These are phyloP conservation scores for Nanger granti DNA, from an alignment of 2,113 vertebrate species.

Conservation along the genomic window DNA sequence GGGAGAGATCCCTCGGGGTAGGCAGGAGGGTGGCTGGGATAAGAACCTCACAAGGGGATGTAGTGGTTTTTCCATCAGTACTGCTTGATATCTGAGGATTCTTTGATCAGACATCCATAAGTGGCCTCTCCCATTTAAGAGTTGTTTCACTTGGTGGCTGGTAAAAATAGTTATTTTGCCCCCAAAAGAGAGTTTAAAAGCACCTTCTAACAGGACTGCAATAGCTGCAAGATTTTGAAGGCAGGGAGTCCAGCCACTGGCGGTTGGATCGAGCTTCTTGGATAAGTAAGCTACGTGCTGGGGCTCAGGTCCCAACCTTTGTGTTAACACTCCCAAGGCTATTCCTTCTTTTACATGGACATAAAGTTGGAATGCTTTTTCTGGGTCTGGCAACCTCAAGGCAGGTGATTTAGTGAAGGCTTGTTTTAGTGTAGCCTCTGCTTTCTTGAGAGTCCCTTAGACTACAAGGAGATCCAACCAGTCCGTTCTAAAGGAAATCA, in stretches of 20 bases:
- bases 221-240: neutral
- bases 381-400: neutral
- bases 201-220: neutral
- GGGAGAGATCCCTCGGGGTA: neutral
- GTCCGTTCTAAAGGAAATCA: no score
- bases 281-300: neutral
- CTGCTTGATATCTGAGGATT: neutral
- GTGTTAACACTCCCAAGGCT: neutral
- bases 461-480: no score
- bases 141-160: neutral
- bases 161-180: neutral
- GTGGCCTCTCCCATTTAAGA: neutral
- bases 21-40: neutral
- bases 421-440: neutral
- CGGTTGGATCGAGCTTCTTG: neutral
- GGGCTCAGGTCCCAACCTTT: neutral
- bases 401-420: neutral
- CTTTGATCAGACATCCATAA: neutral
- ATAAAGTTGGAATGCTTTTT: neutral
- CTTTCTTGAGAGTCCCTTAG: neutral
- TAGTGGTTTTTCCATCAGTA: neutral
- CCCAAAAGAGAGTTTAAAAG: neutral
- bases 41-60: neutral
- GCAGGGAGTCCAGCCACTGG: fast-evolving
- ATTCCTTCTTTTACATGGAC: neutral